Evolutionary conservation across 2,113 vertebrate species (phyloP).

Genomic region (Pachypanchax playfairii): DNA sequence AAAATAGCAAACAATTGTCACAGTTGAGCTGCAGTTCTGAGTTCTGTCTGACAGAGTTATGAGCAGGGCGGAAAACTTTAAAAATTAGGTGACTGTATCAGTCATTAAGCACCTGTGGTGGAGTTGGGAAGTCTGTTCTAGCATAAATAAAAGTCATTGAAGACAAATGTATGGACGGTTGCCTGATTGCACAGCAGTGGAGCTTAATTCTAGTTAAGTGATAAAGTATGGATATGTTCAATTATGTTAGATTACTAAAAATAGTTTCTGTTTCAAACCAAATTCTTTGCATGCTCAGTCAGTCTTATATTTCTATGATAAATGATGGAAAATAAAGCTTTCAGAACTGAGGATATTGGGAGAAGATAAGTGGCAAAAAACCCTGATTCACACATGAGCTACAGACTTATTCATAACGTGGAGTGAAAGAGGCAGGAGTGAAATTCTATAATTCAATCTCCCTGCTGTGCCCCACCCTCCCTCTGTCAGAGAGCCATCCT

Average conservation of each 20-base stretch:
- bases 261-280: conserved; percentile 11
- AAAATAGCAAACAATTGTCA: conserved; percentile 64
- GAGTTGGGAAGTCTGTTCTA: conserved; percentile 31
- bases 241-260: conserved; percentile 12
- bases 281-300: conserved; percentile 8
- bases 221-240: conserved; percentile 18
- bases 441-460: conserved; percentile 57
- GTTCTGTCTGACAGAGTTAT: conserved; percentile 52
- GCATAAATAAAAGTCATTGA: conserved; percentile 27
- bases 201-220: conserved; percentile 21
- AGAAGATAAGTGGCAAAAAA: conserved; percentile 22
- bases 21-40: conserved; percentile 39
- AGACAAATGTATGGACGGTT: conserved; percentile 43
- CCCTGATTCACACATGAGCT: conserved; percentile 19
- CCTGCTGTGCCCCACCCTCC: conserved; percentile 37
- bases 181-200: conserved; percentile 42
- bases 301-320: conserved; percentile 31
- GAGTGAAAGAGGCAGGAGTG: conserved; percentile 40
- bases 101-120: conserved; percentile 33
- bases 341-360: conserved; percentile 38
- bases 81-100: conserved; percentile 49
- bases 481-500: conserved; percentile 57
- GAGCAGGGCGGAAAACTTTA: conserved; percentile 23
- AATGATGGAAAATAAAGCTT: conserved; percentile 47
- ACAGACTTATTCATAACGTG: too few species aligned